These are phyloP conservation scores for Sarcophaga rosellei DNA, from an alignment of 2,888 invertebrate species.

Conservation along the genomic window DNA sequence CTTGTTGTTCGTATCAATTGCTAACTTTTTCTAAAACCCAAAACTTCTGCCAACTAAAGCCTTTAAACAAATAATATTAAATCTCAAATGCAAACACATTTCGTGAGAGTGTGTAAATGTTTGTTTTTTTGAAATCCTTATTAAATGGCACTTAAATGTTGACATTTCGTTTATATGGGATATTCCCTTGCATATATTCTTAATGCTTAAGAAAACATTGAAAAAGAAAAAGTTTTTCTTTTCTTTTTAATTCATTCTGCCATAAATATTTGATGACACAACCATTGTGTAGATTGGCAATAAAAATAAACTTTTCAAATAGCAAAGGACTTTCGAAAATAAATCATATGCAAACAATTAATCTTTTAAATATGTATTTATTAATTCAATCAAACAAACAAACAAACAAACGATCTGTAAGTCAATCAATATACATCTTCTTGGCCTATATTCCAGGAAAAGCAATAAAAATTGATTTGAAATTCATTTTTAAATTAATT, in stretches of 20 bases:
- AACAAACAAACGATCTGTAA: constrained; percentile 46
- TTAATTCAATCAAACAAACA: constrained; percentile 15
- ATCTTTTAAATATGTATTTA: neutral
- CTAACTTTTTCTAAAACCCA: too few relatives aligned
- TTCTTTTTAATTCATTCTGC: constrained; percentile 20
- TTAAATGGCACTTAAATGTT: constrained; percentile 35
- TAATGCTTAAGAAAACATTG: constrained; percentile 34
- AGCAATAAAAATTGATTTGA: constrained; percentile 45
- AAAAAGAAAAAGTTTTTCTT: neutral
- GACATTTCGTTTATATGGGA: constrained; percentile 5
- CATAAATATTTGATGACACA: constrained; percentile 60
- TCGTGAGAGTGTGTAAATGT: neutral
- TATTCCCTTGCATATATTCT: neutral
- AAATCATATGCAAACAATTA: neutral
- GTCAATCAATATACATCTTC: constrained; percentile 33
- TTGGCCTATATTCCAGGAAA: neutral
- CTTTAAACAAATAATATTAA: constrained; percentile 43
- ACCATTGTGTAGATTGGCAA: constrained; percentile 10
- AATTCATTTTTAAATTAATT: constrained; percentile 45
- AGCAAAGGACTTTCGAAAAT: constrained; percentile 13
- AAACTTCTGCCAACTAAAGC: neutral
- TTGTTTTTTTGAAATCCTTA: neutral
- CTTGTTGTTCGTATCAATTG: too few relatives aligned
- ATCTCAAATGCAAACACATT: constrained; percentile 4
- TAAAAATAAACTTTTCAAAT: constrained; percentile 44